phyloP scores from a whole-genome alignment of 2,888 invertebrate genomes.

The Drosophila monieri region DNA sequence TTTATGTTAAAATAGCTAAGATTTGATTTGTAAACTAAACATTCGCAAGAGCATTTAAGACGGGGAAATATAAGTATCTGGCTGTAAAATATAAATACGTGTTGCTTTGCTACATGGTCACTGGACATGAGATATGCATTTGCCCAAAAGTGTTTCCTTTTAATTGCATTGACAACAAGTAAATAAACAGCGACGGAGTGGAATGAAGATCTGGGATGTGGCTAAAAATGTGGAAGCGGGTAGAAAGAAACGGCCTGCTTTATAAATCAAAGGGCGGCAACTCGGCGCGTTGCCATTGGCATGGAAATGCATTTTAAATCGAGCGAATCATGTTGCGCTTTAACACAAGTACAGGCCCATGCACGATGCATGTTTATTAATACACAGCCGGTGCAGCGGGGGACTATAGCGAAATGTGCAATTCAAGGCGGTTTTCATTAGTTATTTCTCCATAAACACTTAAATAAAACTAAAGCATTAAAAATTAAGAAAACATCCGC shows the following conservation, averaged over 20 bases:
- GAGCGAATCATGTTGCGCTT: slow-evolving; percentile 81
- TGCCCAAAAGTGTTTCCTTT: slow-evolving; percentile 30
- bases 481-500: slow-evolving; percentile 59
- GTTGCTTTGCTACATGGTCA: slow-evolving; percentile 26
- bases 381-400: slow-evolving; percentile 41
- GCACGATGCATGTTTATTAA: slow-evolving; percentile 63
- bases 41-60: slow-evolving; percentile 77
- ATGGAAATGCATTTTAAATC: slow-evolving; percentile 82
- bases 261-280: slow-evolving; percentile 79
- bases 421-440: slow-evolving; percentile 73
- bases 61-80: slow-evolving; percentile 78
- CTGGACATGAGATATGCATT: slow-evolving; percentile 19
- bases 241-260: slow-evolving; percentile 47
- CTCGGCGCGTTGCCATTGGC: slow-evolving; percentile 77
- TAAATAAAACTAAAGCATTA: slow-evolving; percentile 75
- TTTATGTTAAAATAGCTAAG: slow-evolving; percentile 54
- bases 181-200: slow-evolving; percentile 54
- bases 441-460: slow-evolving; percentile 78
- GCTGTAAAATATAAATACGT: slow-evolving; percentile 56
- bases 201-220: slow-evolving; percentile 28
- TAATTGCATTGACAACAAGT: slow-evolving; percentile 68
- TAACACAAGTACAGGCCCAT: slow-evolving; percentile 60
- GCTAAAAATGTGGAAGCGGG: not conserved
- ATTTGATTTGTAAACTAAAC: slow-evolving; percentile 56
- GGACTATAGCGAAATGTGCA: slow-evolving; percentile 63